Base-by-base conservation (phyloP, 1,140 invertebrate genomes). In the Euura lappo region DNA sequence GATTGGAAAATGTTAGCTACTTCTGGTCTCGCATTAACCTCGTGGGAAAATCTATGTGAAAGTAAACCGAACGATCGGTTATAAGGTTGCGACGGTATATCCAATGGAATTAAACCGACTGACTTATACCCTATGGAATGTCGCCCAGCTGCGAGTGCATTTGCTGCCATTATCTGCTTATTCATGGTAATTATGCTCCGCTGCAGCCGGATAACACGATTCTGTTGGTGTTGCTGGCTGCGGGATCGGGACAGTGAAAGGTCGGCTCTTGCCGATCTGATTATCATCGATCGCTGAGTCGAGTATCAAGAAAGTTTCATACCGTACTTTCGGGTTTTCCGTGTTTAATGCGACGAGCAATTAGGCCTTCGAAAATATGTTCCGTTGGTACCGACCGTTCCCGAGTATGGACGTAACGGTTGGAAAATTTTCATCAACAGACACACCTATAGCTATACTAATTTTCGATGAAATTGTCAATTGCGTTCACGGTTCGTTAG, bases 271-370 rank as follows among this genome's bases (percentile, higher is more conserved):
- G n/a, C n/a, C n/a, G n/a, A n/a, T n/a, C n/a, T n/a, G n/a, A n/a
- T n/a, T n/a, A 28, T 28, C 28, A 28, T 28, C 28, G 28, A 28
- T 28, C 28, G 28, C 28, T 28, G 28, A 28, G 28, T 28, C 28
- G 28, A 28, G 28, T 28, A 28, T 28, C n/a, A 28, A 28, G 28
- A 28, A 28, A 28, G 28, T 28, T 28, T 28, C 28, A 28, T 28
- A 28, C 28, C 28, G 28, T 1, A 28, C 28, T 28, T 28, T 28
- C 28, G 28, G 28, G 28, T 28, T 28, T 28, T 28, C 28, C 28
- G 1, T 28, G 28, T 28, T 28, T 28, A 28, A 82, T 74, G 77
- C 71, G 78, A 75, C 79, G 80, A 81, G 80, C 82, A 83, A 83
- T 83, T 83, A 81, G 80, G 75, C 28, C 28, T 28, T 28, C 28